phyloP scores from a whole-genome alignment of 2,888 invertebrate genomes.

The Fragum whitleyi region DNA sequence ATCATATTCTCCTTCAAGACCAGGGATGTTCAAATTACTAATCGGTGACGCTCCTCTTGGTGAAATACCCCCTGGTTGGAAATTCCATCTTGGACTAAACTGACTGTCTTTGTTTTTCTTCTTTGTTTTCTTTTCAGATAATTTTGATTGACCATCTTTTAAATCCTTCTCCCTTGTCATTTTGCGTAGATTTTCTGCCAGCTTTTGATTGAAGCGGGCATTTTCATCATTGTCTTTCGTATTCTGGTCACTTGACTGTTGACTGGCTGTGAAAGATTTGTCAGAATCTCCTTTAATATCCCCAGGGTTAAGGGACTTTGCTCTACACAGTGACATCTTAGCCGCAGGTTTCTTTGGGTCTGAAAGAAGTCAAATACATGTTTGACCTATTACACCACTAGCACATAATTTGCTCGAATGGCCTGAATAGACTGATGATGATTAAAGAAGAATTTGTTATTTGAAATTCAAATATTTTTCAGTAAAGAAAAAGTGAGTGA shows the following conservation, averaged over 20 bases:
- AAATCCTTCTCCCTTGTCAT: conserved; percentile 64
- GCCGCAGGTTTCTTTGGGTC: conserved; percentile 85
- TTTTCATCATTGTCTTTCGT: conserved; percentile 53
- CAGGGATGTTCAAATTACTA: conserved; percentile 45
- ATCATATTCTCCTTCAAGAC: conserved; percentile 37
- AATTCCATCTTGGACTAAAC: conserved; percentile 39
- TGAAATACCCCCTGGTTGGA: conserved; percentile 12
- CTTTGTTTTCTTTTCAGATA: conserved; percentile 36
- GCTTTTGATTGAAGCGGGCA: conserved; percentile 67
- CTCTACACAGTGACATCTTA: conserved; percentile 69
- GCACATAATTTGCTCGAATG: too few relatives aligned
- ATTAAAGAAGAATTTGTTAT: too few relatives aligned
- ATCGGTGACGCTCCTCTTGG: conserved; percentile 44
- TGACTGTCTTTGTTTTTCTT: conserved; percentile 20
- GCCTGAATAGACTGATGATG: too few relatives aligned
- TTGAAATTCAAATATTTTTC: too few relatives aligned
- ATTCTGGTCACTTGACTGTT: conserved; percentile 1
- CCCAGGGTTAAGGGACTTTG: conserved; percentile 68
- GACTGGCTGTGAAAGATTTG: background rate
- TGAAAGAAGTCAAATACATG: too few relatives aligned
- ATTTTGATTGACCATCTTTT: conserved; percentile 6
- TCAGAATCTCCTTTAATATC: conserved; percentile 28
- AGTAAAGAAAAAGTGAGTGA: too few relatives aligned
- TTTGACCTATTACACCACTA: too few relatives aligned
- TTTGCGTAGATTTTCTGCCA: conserved; percentile 61